Conservation (phyloP, 2,113 vertebrate species). For the Uria lomvia region DNA sequence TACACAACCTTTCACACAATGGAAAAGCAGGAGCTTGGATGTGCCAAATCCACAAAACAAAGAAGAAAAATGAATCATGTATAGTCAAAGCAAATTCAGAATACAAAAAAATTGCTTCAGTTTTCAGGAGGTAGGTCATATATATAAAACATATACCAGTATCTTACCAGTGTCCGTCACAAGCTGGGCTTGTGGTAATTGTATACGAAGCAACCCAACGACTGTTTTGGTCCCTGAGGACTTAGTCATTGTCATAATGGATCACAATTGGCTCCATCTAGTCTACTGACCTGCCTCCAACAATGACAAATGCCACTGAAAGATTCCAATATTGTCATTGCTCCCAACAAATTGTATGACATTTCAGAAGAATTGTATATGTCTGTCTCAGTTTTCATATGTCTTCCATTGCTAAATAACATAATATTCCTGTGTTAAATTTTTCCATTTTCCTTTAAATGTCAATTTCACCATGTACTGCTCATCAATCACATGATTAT, state of each 20-base stretch:
- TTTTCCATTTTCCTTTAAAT: slow-evolving; percentile 37
- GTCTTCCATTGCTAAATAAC: neutral
- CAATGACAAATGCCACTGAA: slow-evolving; percentile 28
- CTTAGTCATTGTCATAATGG: slow-evolving; percentile 14
- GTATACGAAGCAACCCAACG: neutral
- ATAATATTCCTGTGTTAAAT: neutral
- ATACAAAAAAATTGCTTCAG: neutral
- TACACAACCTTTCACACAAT: neutral
- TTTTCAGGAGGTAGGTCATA: neutral
- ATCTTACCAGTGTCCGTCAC: neutral
- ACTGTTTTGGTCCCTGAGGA: neutral
- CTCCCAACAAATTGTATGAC: neutral
- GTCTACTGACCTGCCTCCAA: slow-evolving; percentile 31
- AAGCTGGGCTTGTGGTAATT: neutral
- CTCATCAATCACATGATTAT: neutral
- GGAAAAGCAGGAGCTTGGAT: neutral
- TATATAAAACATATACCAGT: neutral
- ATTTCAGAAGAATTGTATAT: slow-evolving; percentile 6
- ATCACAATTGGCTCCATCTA: slow-evolving; percentile 31
- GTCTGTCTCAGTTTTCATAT: neutral
- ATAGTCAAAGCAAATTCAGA: neutral
- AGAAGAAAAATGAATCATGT: rapidly evolving
- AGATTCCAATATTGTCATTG: slow-evolving; percentile 11
- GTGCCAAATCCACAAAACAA: neutral
- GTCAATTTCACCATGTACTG: neutral